A percentile compares a stretch with the other conserved stretches of the same genome.
Conservation (phyloP, 2,888 invertebrate genomes). For the Tachina fera region DNA sequence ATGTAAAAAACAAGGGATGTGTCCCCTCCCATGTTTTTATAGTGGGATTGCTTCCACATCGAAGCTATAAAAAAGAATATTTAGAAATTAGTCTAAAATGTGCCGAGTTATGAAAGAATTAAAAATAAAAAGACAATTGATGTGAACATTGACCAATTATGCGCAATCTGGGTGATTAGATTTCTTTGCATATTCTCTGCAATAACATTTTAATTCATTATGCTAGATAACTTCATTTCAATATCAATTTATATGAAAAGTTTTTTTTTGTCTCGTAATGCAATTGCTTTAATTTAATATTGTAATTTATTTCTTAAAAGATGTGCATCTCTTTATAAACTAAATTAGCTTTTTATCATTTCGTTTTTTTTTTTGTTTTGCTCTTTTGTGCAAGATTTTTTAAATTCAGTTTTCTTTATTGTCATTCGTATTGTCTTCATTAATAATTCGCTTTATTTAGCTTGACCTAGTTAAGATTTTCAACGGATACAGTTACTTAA, state of each 20-base stretch:
- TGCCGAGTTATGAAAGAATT: too few relatives aligned
- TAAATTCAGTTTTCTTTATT: constrained; percentile 36
- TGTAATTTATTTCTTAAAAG: constrained; percentile 41
- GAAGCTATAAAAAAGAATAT: too few relatives aligned
- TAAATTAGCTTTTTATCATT: constrained; percentile 38
- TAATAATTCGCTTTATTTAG: constrained; percentile 62
- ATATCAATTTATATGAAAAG: neutral
- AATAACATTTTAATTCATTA: too few relatives aligned
- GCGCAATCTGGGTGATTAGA: too few relatives aligned
- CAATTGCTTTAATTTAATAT: constrained; percentile 28
- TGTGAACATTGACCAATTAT: too few relatives aligned
- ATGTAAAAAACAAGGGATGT: too few relatives aligned
- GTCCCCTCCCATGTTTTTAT: too few relatives aligned
- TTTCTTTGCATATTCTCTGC: too few relatives aligned
- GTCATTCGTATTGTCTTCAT: constrained; percentile 58
- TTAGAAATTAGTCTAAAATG: too few relatives aligned
- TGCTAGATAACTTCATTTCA: neutral
- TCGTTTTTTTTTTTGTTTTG: neutral
- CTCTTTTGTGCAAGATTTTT: constrained; percentile 12
- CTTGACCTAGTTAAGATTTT: constrained; percentile 63
- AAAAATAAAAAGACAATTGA: too few relatives aligned
- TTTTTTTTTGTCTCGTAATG: neutral
- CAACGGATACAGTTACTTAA: constrained; percentile 23
- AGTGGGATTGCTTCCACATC: too few relatives aligned
- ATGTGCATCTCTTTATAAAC: constrained; percentile 11